A percentile compares a stretch with the other conserved stretches of the same genome.
Evolutionary conservation across 2,113 vertebrate species (phyloP).

Genomic region (Struthio camelus): DNA sequence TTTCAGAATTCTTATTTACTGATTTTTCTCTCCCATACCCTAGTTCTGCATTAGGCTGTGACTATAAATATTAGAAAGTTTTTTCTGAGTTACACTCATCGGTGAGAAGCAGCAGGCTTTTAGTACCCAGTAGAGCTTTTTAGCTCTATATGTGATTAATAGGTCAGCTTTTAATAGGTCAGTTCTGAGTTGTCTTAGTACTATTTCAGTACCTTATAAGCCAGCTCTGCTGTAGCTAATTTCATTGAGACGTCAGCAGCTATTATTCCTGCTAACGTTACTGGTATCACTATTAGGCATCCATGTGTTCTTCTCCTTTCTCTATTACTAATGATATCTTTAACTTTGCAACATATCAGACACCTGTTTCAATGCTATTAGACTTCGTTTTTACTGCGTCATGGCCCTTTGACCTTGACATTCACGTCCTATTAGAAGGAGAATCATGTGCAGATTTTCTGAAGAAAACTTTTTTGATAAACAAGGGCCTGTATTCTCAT

Average conservation of each 20-base stretch:
- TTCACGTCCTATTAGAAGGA: not conserved
- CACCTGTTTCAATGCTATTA: not conserved
- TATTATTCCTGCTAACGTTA: constrained; percentile 20
- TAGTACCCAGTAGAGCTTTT: not conserved
- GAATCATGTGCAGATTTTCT: not conserved
- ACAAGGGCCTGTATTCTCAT: not conserved
- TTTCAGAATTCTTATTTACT: not conserved
- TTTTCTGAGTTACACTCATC: not conserved
- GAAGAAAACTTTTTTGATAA: not conserved
- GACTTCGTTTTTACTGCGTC: not conserved
- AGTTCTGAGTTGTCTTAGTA: constrained; percentile 41
- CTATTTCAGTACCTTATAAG: constrained; percentile 48
- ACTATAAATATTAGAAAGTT: constrained; percentile 16
- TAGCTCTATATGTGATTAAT: not conserved
- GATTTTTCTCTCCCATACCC: not conserved
- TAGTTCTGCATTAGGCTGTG: not conserved
- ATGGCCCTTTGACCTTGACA: not conserved
- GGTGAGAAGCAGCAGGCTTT: not conserved
- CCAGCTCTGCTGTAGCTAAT: constrained; percentile 41
- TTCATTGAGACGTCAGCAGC: constrained; percentile 39
- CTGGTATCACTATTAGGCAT: not conserved
- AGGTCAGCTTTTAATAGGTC: not conserved
- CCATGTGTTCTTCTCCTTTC: constrained; percentile 7
- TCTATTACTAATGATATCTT: constrained; percentile 10
- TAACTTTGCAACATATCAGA: not conserved